phyloP scores from a whole-genome alignment of 2,797 vertebrate genomes.

The Amblyopsis hoosieri region DNA sequence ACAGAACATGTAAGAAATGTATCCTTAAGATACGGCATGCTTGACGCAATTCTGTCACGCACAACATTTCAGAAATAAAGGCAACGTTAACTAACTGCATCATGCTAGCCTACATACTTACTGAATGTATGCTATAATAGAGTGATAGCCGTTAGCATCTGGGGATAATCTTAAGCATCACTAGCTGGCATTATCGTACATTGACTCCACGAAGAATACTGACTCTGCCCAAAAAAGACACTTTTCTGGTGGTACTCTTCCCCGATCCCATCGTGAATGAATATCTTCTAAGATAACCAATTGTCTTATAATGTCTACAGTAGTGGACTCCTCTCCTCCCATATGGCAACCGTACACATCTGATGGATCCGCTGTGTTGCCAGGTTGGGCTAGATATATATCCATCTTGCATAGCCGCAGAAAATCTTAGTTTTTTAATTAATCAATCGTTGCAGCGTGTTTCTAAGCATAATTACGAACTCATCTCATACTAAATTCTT shows the following conservation, averaged over 20 bases:
- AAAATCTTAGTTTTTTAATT: not conserved
- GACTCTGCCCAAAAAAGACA: slow-evolving; percentile 88
- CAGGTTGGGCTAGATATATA: slow-evolving; percentile 20
- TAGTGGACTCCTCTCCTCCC: slow-evolving; percentile 28
- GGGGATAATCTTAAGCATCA: slow-evolving; percentile 15
- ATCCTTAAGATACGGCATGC: not conserved
- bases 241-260: slow-evolving; percentile 83
- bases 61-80: no score
- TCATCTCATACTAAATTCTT: not conserved
- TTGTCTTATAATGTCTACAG: not conserved
- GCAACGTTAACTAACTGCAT: not conserved
- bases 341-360: slow-evolving; percentile 51
- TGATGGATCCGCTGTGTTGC: slow-evolving; percentile 60
- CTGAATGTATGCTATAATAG: slow-evolving; percentile 5
- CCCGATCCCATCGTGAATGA: slow-evolving; percentile 79
- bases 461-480: not conserved
- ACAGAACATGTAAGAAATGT: not conserved
- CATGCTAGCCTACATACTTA: no score
- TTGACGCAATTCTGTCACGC: no score
- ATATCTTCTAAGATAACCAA: not conserved
- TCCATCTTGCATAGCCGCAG: not conserved
- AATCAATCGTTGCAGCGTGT: no score
- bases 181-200: slow-evolving; percentile 76
- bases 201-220: slow-evolving; percentile 89
- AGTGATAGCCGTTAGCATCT: slow-evolving; percentile 28